phyloP scores from a whole-genome alignment of 2,797 vertebrate species.

The Echeneis naucrates region DNA sequence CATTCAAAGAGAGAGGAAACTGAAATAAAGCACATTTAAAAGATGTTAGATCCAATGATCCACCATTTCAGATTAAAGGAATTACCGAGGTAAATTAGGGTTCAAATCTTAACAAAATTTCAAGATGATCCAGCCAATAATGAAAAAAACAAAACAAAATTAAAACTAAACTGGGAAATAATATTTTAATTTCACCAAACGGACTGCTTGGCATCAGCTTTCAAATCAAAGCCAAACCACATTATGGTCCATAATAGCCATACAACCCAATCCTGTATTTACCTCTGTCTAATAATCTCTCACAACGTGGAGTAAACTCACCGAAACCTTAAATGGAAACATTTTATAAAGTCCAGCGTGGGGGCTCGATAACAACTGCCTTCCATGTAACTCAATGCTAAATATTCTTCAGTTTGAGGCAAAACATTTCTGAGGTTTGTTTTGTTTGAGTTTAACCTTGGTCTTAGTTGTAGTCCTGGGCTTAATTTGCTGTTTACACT shows the following conservation, averaged over 20 bases:
- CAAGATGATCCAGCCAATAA: background rate
- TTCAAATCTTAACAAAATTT: background rate
- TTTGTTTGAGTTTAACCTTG: constrained; percentile 77
- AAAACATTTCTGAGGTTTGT: constrained; percentile 83
- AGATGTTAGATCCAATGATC: no score
- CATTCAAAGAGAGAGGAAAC: no score
- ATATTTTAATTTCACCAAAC: constrained; percentile 8
- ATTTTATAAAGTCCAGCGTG: constrained; percentile 75
- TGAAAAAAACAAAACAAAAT: no score
- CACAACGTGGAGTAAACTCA: constrained; percentile 76
- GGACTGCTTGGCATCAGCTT: constrained; percentile 12
- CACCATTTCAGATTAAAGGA: no score
- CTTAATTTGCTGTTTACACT: constrained; percentile 82
- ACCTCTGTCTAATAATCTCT: constrained; percentile 60
- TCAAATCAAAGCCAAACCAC: constrained; percentile 28
- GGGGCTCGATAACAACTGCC: constrained; percentile 77
- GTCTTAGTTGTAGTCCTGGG: constrained; percentile 74
- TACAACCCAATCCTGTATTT: constrained; percentile 46
- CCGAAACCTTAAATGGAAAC: constrained; percentile 83
- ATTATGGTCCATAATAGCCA: background rate
- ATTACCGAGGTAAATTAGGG: background rate
- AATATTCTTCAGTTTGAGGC: constrained; percentile 68
- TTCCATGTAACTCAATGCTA: constrained; percentile 78
- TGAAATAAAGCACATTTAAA: no score
- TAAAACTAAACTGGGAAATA: constrained; percentile 4